Conservation (phyloP, 2,888 invertebrate species). For the Mythimna pallens region DNA sequence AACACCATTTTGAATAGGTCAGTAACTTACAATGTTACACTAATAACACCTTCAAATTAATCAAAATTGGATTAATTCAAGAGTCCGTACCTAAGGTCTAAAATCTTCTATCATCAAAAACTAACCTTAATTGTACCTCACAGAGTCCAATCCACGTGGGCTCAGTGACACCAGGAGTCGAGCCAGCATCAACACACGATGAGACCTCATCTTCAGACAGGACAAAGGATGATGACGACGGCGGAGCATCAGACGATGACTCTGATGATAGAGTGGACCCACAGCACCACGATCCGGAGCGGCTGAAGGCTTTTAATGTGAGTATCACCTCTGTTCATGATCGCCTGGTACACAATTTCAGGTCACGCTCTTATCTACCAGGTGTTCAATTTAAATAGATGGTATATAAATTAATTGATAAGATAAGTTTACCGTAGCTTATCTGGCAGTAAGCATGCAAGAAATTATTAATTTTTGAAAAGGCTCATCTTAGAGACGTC, state of each 20-base stretch:
- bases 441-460: neutral
- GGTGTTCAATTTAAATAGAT: too few species aligned
- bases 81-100: neutral
- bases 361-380: neutral
- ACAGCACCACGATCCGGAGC: constrained; percentile 97
- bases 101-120: neutral
- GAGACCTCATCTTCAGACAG: constrained; percentile 97
- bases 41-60: too few species aligned
- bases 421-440: neutral
- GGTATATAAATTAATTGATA: neutral
- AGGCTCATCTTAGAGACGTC: neutral
- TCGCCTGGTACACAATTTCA: neutral
- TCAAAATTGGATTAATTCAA: neutral
- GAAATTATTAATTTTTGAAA: neutral
- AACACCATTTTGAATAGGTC: too few species aligned
- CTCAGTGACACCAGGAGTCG: constrained; percentile 86
- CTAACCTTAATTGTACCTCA: constrained; percentile 54
- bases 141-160: constrained; percentile 93
- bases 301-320: constrained; percentile 98
- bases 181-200: constrained; percentile 93
- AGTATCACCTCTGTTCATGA: constrained; percentile 78
- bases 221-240: constrained; percentile 94
- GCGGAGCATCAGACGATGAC: constrained; percentile 94
- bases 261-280: constrained; percentile 97
- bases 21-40: too few species aligned